Conservation (phyloP, 2,888 invertebrate genomes). For the Leptopilina drosophilae region DNA sequence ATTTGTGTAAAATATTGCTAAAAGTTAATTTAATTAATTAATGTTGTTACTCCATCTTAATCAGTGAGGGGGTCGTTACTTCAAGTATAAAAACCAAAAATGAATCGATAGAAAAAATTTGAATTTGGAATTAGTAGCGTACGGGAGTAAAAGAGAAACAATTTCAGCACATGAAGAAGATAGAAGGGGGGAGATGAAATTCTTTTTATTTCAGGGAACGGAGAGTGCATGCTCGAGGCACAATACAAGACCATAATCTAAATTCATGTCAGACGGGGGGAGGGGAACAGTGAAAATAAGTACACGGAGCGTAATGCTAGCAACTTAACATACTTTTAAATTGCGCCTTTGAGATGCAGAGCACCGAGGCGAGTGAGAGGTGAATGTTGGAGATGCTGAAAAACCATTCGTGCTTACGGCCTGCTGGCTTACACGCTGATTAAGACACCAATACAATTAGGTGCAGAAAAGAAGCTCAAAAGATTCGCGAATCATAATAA, state of each 20-base stretch:
- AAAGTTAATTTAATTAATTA: too few species aligned
- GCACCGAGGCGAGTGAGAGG: slow-evolving; percentile 58
- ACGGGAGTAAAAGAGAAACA: neutral
- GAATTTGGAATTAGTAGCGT: neutral
- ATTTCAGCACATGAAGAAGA: neutral
- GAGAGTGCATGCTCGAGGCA: slow-evolving; percentile 49
- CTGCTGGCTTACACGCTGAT: slow-evolving; percentile 75
- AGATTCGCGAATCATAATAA: slow-evolving; percentile 60
- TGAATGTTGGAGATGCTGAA: slow-evolving; percentile 41
- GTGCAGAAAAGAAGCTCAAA: slow-evolving; percentile 73
- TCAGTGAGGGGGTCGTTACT: too few species aligned
- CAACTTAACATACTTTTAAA: slow-evolving; percentile 73
- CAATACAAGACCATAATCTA: slow-evolving; percentile 61
- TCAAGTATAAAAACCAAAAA: too few species aligned
- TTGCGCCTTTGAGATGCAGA: slow-evolving; percentile 76
- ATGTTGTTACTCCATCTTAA: too few species aligned
- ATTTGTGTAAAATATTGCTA: too few species aligned
- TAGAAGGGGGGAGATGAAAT: neutral
- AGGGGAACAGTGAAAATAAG: slow-evolving; percentile 57
- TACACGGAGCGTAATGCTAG: slow-evolving; percentile 64
- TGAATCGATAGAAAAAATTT: too few species aligned
- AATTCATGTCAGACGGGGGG: slow-evolving; percentile 63
- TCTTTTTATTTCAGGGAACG: slow-evolving; percentile 38
- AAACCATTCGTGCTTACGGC: slow-evolving; percentile 61
- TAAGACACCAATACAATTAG: slow-evolving; percentile 76